Evolutionary conservation across 1,140 invertebrate species (phyloP).

Genomic region (Coboldia fuscipes): DNA sequence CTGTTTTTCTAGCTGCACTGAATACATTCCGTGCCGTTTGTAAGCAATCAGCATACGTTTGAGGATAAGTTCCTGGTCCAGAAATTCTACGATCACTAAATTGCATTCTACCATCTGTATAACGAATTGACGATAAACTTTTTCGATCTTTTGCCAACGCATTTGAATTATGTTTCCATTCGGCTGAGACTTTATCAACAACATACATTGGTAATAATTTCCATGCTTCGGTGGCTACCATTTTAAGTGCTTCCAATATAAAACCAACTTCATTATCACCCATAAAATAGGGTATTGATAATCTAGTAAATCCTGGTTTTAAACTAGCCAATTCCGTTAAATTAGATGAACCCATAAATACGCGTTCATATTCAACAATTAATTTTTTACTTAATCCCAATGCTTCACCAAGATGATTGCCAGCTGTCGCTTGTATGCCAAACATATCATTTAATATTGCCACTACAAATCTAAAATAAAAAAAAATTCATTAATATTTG

Average conservation of each 20-base stretch:
- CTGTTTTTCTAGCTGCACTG: slow-evolving; percentile 52
- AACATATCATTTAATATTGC: slow-evolving; percentile 79
- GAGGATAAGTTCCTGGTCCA: slow-evolving; percentile 41
- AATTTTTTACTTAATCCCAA: slow-evolving; percentile 60
- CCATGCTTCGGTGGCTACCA: slow-evolving; percentile 76
- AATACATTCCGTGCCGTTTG: slow-evolving; percentile 59
- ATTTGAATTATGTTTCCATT: slow-evolving; percentile 72
- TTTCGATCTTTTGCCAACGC: slow-evolving; percentile 58
- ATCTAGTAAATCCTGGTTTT: slow-evolving; percentile 65
- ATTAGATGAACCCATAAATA: slow-evolving; percentile 43
- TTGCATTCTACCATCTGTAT: slow-evolving; percentile 53
- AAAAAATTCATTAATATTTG: background rate
- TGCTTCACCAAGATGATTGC: slow-evolving; percentile 29
- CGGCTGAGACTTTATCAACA: slow-evolving; percentile 67
- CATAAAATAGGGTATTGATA: slow-evolving; percentile 74
- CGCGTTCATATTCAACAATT: slow-evolving; percentile 50
- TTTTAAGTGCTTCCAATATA: slow-evolving; percentile 62
- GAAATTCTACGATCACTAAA: slow-evolving; percentile 42
- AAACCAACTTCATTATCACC: slow-evolving; percentile 58
- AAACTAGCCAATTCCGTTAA: slow-evolving; percentile 48
- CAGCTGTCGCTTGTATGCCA: slow-evolving; percentile 73
- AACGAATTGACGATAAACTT: slow-evolving; percentile 59
- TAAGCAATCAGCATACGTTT: slow-evolving; percentile 50
- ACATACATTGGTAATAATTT: slow-evolving; percentile 73
- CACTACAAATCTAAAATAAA: slow-evolving; percentile 49